Conservation (phyloP, 2,888 invertebrate genomes). For the Schizaphis graminum region DNA sequence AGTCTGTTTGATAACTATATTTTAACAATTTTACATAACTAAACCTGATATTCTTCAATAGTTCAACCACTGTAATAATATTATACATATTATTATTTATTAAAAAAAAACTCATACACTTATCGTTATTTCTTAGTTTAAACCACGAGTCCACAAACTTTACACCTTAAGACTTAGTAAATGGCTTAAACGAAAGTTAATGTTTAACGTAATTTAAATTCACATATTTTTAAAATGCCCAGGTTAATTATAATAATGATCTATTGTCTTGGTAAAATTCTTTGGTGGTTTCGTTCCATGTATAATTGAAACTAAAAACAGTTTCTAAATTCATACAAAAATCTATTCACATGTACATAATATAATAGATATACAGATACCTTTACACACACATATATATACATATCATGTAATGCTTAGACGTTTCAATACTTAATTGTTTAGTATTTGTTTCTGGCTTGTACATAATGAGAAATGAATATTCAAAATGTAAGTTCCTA, state of each 20-base stretch:
- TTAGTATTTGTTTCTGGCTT: constrained; percentile 58
- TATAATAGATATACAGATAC: not conserved
- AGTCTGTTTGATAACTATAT: not conserved
- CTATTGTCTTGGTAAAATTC: constrained; percentile 2
- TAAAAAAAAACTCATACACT: not conserved
- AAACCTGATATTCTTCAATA: not conserved
- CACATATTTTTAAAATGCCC: constrained; percentile 29
- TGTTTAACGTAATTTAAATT: not conserved
- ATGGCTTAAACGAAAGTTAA: not conserved
- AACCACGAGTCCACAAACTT: too few relatives aligned
- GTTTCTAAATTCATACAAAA: constrained; percentile 46
- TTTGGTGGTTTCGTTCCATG: constrained; percentile 29
- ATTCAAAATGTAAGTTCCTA: constrained; percentile 57
- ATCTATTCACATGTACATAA: constrained; percentile 36
- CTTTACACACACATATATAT: not conserved
- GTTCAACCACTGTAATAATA: not conserved
- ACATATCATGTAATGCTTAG: constrained; percentile 36
- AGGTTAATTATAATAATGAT: not conserved
- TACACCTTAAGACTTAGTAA: not conserved
- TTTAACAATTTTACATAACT: not conserved
- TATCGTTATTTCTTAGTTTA: not conserved
- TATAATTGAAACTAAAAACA: constrained; percentile 16
- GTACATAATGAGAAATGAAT: constrained; percentile 60
- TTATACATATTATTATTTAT: not conserved
- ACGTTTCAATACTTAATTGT: constrained; percentile 65